A percentile compares a stretch with the other conserved stretches of the same genome.
These are phyloP conservation scores for Ferdinandea cuprea DNA, from an alignment of 2,888 invertebrate species.

Conservation along the genomic window DNA sequence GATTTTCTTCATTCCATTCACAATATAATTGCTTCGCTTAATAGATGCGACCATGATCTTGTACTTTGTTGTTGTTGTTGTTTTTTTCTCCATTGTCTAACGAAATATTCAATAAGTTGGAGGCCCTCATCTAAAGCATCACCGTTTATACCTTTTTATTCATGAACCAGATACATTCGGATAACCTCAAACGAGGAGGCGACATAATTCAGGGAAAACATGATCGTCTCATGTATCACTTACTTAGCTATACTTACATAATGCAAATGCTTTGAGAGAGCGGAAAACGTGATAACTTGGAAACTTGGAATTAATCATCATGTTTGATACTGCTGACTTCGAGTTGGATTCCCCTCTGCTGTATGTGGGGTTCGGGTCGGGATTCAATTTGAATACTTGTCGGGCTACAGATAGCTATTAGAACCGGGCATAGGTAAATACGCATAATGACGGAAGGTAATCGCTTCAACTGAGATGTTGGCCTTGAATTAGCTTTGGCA, in stretches of 20 bases:
- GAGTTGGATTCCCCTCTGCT: no score
- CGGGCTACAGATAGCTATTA: no score
- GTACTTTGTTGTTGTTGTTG: not conserved
- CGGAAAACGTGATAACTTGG: not conserved
- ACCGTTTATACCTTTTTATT: no score
- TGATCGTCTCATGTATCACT: not conserved
- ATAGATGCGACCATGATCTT: not conserved
- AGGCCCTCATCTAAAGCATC: not conserved
- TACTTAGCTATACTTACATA: not conserved
- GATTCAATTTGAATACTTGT: no score
- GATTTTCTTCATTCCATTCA: no score
- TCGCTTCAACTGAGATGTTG: not conserved
- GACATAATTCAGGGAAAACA: slow-evolving; percentile 3
- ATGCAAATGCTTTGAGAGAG: slow-evolving; percentile 7
- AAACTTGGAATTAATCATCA: not conserved
- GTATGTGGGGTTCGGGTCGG: no score
- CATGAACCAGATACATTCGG: no score
- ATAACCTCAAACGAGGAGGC: not conserved
- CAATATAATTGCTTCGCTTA: not conserved
- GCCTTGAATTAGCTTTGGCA: no score
- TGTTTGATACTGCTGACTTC: no score
- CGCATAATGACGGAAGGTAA: no score
- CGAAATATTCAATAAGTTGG: not conserved
- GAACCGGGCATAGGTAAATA: no score
- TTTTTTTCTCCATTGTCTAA: not conserved